phyloP scores from a whole-genome alignment of 2,797 vertebrate genomes.

The Silurus aristotelis region DNA sequence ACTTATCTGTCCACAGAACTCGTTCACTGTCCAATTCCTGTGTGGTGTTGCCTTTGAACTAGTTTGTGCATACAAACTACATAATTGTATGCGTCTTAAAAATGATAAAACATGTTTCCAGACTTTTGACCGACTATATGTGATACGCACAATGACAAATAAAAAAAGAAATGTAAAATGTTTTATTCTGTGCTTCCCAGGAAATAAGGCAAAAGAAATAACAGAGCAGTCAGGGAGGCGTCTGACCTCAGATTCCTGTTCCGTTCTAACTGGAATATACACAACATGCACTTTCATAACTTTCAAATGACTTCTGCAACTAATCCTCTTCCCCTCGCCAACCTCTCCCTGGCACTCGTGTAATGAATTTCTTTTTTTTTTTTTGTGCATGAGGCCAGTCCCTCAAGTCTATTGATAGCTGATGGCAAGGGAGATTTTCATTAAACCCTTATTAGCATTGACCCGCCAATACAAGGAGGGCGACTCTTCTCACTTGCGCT shows the following conservation, averaged over 20 bases:
- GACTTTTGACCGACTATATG: too few species aligned
- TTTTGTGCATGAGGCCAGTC: constrained; percentile 48
- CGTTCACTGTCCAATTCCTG: too few species aligned
- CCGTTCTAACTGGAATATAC: constrained; percentile 22
- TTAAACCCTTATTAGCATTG: constrained; percentile 63
- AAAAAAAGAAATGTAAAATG: too few species aligned
- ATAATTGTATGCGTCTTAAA: too few species aligned
- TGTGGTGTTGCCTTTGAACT: too few species aligned
- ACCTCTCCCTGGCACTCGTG: constrained; percentile 44
- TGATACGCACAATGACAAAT: too few species aligned
- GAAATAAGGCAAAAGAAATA: background rate
- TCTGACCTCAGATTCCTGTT: background rate
- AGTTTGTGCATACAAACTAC: too few species aligned
- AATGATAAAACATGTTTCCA: too few species aligned
- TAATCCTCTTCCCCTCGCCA: constrained; percentile 40
- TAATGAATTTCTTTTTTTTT: constrained; percentile 58
- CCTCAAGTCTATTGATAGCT: constrained; percentile 63
- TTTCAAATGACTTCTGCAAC: constrained; percentile 59
- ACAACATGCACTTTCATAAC: constrained; percentile 44
- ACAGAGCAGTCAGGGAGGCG: background rate
- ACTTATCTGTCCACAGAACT: too few species aligned
- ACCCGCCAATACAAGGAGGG: constrained; percentile 56
- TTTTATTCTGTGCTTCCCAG: too few species aligned
- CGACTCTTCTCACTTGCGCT: constrained; percentile 49
- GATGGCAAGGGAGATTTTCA: constrained; percentile 61